Base-by-base conservation (phyloP, 2,797 vertebrate species). In the Gila robusta region DNA sequence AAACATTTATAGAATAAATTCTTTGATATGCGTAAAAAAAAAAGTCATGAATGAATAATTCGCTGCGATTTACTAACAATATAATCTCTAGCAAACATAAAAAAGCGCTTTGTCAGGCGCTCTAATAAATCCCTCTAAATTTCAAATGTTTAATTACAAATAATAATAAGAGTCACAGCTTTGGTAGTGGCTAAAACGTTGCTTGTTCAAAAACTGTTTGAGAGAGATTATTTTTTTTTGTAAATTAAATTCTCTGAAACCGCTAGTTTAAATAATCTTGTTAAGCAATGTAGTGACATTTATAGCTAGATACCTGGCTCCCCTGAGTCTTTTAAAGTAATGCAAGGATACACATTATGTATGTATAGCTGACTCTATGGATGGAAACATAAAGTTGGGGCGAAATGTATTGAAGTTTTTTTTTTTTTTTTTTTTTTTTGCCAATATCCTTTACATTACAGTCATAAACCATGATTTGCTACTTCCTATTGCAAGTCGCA, bases 91-190 rank as follows among this genome's bases (percentile, higher is more conserved):
- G 6, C 17, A 54, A 52, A 52, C 17, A 7, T 7, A 19, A 52
- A 7, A 54, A 54, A 6, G 2, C 6, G 0, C 8, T 56, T 54
- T 56, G 7, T 23, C 21, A n/a, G 3, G 0, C 4, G 1, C 8
- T 62, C 23, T 26, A 62, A 62, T 1, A 62, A 62, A 62, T 62
- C 1, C 0, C n/a, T 26, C 11, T 62, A 26, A 26, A 26, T 62
- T 62, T 62, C 0, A 26, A 26, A 62, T 14, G 59, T 26, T 62
- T 26, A 12, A 26, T 26, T 62, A 12, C 59, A 62, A 62, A 26
- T 62, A 26, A 62, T n/a, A 59, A n/a, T n/a, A n/a, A 56, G 23
- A n/a, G 8, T n/a, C 54, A 5, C 23, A 5, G 23, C 4, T 62
- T 62, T 26, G 23, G 23, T 17, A 59, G 56, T n/a, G 4, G 10